These are phyloP conservation scores for Struthio camelus DNA, from an alignment of 2,113 vertebrate species.

Conservation along the genomic window DNA sequence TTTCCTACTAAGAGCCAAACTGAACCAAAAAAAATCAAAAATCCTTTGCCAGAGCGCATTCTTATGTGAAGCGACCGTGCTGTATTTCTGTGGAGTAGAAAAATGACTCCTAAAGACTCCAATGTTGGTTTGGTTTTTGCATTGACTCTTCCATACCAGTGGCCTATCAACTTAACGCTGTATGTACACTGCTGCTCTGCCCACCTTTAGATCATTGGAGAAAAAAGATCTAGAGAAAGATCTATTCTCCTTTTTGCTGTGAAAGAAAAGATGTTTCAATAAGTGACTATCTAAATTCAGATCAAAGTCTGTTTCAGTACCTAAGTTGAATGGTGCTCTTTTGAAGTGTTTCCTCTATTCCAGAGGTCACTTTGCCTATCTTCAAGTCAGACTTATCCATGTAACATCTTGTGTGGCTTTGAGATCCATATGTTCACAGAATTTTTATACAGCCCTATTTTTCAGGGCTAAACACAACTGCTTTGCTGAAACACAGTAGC, in stretches of 20 bases:
- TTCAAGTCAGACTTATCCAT: neutral
- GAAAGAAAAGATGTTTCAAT: neutral
- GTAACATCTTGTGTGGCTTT: neutral
- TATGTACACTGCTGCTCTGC: neutral
- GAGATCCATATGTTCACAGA: neutral
- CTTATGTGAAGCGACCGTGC: neutral
- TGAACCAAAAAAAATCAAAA: neutral
- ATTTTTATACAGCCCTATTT: neutral
- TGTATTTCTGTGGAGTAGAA: neutral
- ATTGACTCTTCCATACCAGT: neutral
- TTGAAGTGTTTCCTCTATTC: neutral
- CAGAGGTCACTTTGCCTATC: constrained; percentile 2
- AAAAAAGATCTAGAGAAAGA: neutral
- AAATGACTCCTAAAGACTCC: neutral
- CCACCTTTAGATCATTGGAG: neutral
- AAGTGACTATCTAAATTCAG: neutral
- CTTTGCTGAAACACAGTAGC: neutral
- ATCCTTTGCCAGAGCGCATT: neutral
- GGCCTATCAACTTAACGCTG: neutral
- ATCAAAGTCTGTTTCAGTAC: neutral
- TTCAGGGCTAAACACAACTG: neutral
- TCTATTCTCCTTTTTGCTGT: neutral
- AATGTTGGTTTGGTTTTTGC: neutral
- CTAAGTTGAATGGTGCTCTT: neutral
- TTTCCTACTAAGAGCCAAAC: neutral